Evolutionary conservation across 2,113 vertebrate genomes (phyloP).

Genomic region (Tragelaphus imberbis): DNA sequence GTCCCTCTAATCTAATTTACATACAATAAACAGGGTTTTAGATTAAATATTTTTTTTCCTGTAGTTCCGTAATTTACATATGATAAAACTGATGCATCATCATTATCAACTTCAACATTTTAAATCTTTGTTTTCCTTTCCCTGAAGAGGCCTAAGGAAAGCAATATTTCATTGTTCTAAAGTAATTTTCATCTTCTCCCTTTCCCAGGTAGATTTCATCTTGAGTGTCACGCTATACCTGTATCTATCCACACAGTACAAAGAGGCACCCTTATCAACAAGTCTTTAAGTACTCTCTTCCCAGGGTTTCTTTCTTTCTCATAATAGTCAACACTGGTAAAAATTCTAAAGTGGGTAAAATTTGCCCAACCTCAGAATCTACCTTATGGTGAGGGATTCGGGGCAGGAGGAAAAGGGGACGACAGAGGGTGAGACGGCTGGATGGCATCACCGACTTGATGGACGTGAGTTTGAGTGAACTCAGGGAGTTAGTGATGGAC

Average conservation of each 20-base stretch:
- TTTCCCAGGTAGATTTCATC: constrained; percentile 57
- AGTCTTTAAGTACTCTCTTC: neutral
- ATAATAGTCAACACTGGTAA: neutral
- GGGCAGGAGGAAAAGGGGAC: no score
- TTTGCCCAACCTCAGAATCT: neutral
- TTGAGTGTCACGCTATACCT: constrained; percentile 33
- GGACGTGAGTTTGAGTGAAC: no score
- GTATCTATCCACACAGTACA: neutral
- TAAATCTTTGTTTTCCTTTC: constrained; percentile 62
- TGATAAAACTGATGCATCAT: constrained; percentile 58
- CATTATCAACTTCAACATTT: constrained; percentile 56
- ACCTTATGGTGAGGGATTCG: neutral
- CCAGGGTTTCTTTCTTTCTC: neutral
- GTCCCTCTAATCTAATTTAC: constrained; percentile 48
- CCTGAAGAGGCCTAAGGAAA: constrained; percentile 50
- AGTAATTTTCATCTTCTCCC: constrained; percentile 60
- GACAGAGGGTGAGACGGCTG: no score
- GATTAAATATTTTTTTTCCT: constrained; percentile 55
- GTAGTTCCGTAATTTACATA: constrained; percentile 60
- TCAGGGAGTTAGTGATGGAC: no score
- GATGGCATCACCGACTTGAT: no score
- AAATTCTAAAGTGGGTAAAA: neutral
- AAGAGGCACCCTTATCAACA: neutral
- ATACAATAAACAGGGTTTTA: constrained; percentile 25
- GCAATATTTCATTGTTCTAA: constrained; percentile 51